These are phyloP conservation scores for Diadegma fenestrale DNA, from an alignment of 2,888 invertebrate genomes.

Conservation along the genomic window DNA sequence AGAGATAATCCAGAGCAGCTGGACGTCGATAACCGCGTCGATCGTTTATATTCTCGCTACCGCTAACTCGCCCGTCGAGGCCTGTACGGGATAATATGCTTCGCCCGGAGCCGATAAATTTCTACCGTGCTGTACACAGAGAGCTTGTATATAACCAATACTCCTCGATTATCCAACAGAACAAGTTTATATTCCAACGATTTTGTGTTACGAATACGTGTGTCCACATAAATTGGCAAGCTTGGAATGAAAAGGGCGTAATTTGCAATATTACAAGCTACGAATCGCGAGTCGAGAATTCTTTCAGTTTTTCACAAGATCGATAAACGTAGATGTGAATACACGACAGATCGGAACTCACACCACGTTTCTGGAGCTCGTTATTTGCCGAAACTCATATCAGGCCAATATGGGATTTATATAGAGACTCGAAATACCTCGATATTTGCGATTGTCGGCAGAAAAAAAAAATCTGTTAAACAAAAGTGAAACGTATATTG, in stretches of 20 bases:
- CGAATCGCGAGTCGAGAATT: not conserved
- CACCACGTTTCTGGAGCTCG: slow-evolving; percentile 27
- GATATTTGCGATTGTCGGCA: slow-evolving; percentile 13
- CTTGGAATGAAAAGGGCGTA: slow-evolving; percentile 15
- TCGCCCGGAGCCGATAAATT: slow-evolving; percentile 63
- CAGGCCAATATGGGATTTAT: slow-evolving; percentile 48
- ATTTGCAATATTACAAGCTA: slow-evolving; percentile 9
- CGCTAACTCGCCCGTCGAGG: slow-evolving; percentile 7
- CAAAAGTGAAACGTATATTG: slow-evolving; percentile 19
- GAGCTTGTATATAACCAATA: slow-evolving; percentile 35
- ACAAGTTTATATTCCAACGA: slow-evolving; percentile 61
- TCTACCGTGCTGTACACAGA: slow-evolving; percentile 39
- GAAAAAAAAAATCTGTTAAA: slow-evolving; percentile 54
- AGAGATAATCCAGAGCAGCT: slow-evolving; percentile 66
- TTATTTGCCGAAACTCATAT: slow-evolving; percentile 53
- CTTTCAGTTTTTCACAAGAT: not conserved
- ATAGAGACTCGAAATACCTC: slow-evolving; percentile 28
- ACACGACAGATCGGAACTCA: slow-evolving; percentile 23
- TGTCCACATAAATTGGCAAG: slow-evolving; percentile 15
- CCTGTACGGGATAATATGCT: slow-evolving; percentile 54
- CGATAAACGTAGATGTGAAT: not conserved
- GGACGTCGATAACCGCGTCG: slow-evolving; percentile 63
- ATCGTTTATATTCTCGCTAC: slow-evolving; percentile 61
- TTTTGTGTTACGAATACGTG: slow-evolving; percentile 21
- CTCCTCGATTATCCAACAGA: slow-evolving; percentile 55